Evolutionary conservation across 64 coral and sea anemone species (phyloP).

Genomic region (Actinia equina): DNA sequence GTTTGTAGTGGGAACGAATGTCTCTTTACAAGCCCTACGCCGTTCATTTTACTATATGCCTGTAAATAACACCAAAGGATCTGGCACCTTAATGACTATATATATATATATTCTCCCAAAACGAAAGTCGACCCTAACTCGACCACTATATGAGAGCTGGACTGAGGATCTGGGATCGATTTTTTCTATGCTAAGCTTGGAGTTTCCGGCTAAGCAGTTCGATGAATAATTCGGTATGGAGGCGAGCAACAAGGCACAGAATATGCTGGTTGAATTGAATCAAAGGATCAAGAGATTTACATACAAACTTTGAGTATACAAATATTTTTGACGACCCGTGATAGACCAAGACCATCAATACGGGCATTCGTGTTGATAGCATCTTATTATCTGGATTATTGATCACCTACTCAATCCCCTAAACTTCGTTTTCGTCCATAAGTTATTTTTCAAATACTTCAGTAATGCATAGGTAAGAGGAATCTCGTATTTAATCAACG

Average conservation of each 20-base stretch:
- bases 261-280: background rate
- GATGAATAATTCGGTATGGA: background rate
- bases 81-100: background rate
- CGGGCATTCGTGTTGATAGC: too few species aligned
- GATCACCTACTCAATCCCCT: background rate
- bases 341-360: too few species aligned
- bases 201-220: background rate
- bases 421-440: background rate
- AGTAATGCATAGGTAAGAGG: background rate
- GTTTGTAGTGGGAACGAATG: too few species aligned
- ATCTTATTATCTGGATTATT: too few species aligned
- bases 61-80: background rate
- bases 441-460: background rate
- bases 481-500: background rate
- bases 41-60: slow-evolving; percentile 11
- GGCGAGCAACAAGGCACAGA: background rate
- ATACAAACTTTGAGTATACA: background rate
- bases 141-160: background rate
- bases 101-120: background rate
- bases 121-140: background rate
- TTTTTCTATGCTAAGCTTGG: background rate
- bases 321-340: slow-evolving; percentile 3
- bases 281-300: slow-evolving; percentile 12
- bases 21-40: slow-evolving; percentile 46
- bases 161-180: background rate